Percentiles rank a stretch among this genome's conserved stretches.
Evolutionary conservation across 2,113 vertebrate species (phyloP).

Genomic region (Suncus etruscus): DNA sequence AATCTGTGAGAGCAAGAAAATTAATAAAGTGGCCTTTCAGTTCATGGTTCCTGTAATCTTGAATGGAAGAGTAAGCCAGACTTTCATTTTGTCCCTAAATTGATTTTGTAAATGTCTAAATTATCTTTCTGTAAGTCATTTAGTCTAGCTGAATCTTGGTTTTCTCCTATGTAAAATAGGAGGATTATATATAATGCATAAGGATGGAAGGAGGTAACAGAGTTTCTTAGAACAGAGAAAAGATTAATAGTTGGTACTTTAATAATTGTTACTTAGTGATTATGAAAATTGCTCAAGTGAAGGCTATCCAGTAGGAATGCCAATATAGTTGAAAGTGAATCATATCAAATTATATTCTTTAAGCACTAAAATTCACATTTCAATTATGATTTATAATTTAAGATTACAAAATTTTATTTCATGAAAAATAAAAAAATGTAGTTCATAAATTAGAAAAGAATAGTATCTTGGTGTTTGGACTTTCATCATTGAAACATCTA

Average conservation of each 20-base stretch:
- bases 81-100: background rate
- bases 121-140: background rate
- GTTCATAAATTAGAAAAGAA: background rate
- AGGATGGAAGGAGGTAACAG: constrained; percentile 10
- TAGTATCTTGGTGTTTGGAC: constrained; percentile 14
- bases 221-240: background rate
- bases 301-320: background rate
- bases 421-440: constrained; percentile 3
- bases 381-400: constrained; percentile 19
- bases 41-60: background rate
- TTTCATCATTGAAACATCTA: too few species aligned
- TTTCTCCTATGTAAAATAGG: constrained; percentile 5
- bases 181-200: background rate
- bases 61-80: background rate
- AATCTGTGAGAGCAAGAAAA: background rate
- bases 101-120: background rate
- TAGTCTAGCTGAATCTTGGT: constrained; percentile 11
- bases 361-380: background rate
- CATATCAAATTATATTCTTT: background rate
- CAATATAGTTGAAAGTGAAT: background rate
- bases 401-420: constrained; percentile 28
- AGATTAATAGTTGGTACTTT: background rate
- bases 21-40: background rate
- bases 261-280: background rate
- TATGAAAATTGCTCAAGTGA: background rate